Conservation (phyloP, 2,113 vertebrate species). For the Pelobates fuscus region DNA sequence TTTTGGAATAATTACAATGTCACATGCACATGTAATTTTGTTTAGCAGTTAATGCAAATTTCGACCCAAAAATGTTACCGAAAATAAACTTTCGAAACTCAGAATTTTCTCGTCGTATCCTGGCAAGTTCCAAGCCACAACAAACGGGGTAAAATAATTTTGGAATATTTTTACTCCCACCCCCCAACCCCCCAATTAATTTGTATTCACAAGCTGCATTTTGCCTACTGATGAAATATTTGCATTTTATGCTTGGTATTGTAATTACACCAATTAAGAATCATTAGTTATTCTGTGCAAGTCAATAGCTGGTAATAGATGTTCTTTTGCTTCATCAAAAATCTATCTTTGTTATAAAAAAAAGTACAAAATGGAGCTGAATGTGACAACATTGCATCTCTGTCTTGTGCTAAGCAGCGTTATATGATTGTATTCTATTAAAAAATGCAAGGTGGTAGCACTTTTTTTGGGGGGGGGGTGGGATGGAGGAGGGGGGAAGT, state of each 20-base stretch:
- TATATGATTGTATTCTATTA: not conserved
- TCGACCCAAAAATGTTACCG: too few relatives aligned
- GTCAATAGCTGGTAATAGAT: conserved; percentile 39
- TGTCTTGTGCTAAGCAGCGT: not conserved
- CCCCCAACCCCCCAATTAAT: too few relatives aligned
- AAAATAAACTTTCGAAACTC: too few relatives aligned
- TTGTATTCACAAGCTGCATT: conserved; percentile 28
- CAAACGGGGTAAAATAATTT: not conserved
- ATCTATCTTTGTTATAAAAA: conserved; percentile 14
- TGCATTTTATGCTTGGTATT: conserved; percentile 42
- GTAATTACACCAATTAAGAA: conserved; percentile 47
- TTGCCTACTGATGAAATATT: conserved; percentile 33
- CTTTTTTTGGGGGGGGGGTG: too few relatives aligned
- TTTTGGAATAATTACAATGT: too few relatives aligned
- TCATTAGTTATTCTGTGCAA: conserved; percentile 48
- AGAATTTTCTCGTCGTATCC: too few relatives aligned
- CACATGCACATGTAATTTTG: too few relatives aligned
- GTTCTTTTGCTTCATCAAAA: conserved; percentile 33
- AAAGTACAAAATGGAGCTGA: conserved; percentile 18
- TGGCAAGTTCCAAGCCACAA: too few relatives aligned
- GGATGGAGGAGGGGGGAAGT: too few relatives aligned
- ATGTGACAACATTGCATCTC: not conserved
- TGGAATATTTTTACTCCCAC: not conserved
- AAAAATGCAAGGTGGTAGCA: conserved; percentile 4
- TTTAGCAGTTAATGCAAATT: too few relatives aligned